phyloP scores from a whole-genome alignment of 2,113 vertebrate species.

The Poeciliopsis prolifica region DNA sequence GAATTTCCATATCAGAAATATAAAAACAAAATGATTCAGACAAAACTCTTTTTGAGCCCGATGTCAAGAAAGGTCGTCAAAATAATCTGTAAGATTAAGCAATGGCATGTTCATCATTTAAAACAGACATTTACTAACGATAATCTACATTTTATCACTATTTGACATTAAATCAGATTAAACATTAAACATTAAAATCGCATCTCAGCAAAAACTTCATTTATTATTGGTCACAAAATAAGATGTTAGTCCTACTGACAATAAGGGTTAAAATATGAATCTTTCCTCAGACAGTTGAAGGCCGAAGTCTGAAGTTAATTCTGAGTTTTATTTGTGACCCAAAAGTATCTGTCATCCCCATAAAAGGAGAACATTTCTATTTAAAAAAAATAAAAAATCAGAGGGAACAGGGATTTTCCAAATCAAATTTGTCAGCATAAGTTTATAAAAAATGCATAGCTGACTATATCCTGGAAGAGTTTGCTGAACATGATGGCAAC shows the following conservation, averaged over 20 bases:
- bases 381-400: too few species aligned
- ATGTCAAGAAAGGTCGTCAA: not conserved
- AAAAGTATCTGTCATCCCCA: not conserved
- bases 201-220: too few species aligned
- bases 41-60: not conserved
- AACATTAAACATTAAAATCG: too few species aligned
- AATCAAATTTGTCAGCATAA: not conserved
- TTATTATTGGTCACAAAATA: too few species aligned
- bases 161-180: not conserved
- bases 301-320: constrained; percentile 3
- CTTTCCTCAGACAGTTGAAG: not conserved
- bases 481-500: not conserved
- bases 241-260: too few species aligned
- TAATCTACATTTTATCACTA: not conserved
- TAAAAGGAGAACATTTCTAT: not conserved
- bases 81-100: too few species aligned
- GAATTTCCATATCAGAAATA: not conserved
- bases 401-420: too few species aligned
- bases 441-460: not conserved
- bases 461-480: not conserved
- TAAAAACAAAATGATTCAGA: not conserved
- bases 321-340: not conserved
- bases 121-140: not conserved
- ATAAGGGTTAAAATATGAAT: not conserved
- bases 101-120: not conserved